Evolutionary conservation across 2,888 invertebrate species (phyloP).

Genomic region (Chironomus tentans): DNA sequence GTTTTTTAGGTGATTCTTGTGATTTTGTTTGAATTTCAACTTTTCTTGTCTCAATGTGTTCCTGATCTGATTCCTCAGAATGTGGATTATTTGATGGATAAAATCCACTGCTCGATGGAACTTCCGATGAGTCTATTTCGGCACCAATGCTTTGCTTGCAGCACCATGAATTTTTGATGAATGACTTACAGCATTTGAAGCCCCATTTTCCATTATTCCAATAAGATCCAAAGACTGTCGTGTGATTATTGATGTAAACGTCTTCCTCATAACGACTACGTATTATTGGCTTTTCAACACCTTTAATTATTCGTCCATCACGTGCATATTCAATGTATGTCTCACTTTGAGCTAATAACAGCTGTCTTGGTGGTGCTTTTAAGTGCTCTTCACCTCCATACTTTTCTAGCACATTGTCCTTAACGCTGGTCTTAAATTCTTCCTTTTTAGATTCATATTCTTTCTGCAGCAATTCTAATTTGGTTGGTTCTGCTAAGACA

Average conservation of each 20-base stretch:
- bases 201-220: constrained; percentile 95
- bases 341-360: constrained; percentile 89
- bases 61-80: constrained; percentile 27
- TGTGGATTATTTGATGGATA: background rate
- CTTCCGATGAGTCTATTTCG: constrained; percentile 35
- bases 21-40: constrained; percentile 24
- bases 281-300: constrained; percentile 79
- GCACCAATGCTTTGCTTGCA: constrained; percentile 51
- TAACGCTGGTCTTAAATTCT: constrained; percentile 60
- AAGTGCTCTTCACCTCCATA: constrained; percentile 95
- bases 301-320: constrained; percentile 77
- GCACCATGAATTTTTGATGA: constrained; percentile 83
- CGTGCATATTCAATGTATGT: constrained; percentile 92
- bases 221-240: constrained; percentile 90
- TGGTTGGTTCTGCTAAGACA: constrained; percentile 94
- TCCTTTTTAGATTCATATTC: constrained; percentile 87
- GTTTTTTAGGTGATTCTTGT: constrained; percentile 26
- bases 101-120: constrained; percentile 16
- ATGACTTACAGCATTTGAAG: constrained; percentile 89
- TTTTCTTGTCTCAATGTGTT: constrained; percentile 31
- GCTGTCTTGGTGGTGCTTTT: constrained; percentile 75
- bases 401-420: constrained; percentile 75
- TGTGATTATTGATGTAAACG: constrained; percentile 84
- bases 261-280: constrained; percentile 92
- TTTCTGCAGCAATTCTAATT: constrained; percentile 80